These are phyloP conservation scores for Chiroxiphia lanceolata DNA, from an alignment of 2,797 vertebrate genomes.

Conservation along the genomic window DNA sequence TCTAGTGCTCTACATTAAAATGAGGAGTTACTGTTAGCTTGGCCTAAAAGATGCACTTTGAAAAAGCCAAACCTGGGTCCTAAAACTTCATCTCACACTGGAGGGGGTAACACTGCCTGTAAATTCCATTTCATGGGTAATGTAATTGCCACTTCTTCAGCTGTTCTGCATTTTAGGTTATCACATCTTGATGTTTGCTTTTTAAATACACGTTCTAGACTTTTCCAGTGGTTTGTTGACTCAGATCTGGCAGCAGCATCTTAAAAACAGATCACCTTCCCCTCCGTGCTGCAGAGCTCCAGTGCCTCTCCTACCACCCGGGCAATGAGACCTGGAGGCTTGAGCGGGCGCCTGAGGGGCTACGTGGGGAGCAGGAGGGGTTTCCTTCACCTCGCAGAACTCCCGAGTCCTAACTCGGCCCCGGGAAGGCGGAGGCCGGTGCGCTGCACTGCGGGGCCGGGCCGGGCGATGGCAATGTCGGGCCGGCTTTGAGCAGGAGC, in stretches of 20 bases:
- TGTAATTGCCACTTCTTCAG: fast-evolving
- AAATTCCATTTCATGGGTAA: not conserved
- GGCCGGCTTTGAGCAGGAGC: not conserved
- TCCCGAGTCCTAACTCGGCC: not conserved
- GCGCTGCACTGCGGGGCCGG: not conserved
- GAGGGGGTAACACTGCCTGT: fast-evolving
- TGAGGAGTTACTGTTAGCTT: not conserved
- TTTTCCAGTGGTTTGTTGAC: not conserved
- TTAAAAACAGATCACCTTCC: not conserved
- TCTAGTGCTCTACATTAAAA: not conserved
- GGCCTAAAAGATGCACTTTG: not conserved
- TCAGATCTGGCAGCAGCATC: fast-evolving
- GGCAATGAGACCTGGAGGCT: not conserved
- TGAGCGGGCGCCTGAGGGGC: not conserved
- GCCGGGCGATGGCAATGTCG: constrained; percentile 56
- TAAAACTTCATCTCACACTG: not conserved
- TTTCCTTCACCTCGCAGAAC: not conserved
- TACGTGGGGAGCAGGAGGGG: not conserved
- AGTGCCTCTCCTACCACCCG: not conserved
- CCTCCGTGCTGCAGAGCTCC: fast-evolving
- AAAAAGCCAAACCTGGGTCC: not conserved
- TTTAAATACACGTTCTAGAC: not conserved
- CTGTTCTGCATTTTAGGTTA: not conserved
- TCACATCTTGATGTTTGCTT: not conserved
- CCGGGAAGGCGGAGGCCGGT: not conserved